Conservation (phyloP, 1,140 invertebrate species). For the Drosophila nasuta region DNA sequence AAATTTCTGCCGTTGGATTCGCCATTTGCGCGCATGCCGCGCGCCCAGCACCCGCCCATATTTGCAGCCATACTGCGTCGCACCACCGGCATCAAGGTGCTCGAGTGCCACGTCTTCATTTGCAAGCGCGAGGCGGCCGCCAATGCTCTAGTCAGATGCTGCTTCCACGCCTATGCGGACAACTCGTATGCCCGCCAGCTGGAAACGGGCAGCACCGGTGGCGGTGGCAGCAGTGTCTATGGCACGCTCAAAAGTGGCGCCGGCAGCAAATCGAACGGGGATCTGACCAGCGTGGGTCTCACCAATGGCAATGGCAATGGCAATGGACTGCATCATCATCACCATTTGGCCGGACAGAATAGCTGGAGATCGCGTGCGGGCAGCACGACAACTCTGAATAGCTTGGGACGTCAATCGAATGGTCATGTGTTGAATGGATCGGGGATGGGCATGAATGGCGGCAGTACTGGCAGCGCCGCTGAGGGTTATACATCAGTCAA, state of each 20-base stretch:
- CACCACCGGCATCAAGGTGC: constrained; percentile 98
- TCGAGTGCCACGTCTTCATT: constrained; percentile 99
- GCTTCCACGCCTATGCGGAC: constrained; percentile 97
- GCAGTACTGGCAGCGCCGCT: constrained; percentile 72
- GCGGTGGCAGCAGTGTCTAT: constrained; percentile 74
- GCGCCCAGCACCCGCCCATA: constrained; percentile 96
- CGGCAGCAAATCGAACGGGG: constrained; percentile 84
- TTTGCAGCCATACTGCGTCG: constrained; percentile 98
- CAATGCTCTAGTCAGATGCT: constrained; percentile 96
- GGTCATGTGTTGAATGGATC: constrained; percentile 72
- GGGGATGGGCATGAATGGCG: constrained; percentile 68
- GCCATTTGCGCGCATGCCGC: constrained; percentile 95
- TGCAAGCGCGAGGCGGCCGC: constrained; percentile 97
- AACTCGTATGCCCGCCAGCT: constrained; percentile 95
- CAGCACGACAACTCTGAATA: constrained; percentile 87
- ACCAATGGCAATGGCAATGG: constrained; percentile 63
- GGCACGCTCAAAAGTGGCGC: constrained; percentile 85
- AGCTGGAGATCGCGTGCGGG: constrained; percentile 86
- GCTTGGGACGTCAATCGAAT: constrained; percentile 83
- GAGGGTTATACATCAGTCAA: constrained; percentile 84
- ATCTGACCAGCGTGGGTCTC: constrained; percentile 67
- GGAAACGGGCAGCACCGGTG: constrained; percentile 86
- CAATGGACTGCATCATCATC: constrained; percentile 45
- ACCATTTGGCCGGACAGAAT: constrained; percentile 84
- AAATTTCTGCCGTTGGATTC: constrained; percentile 98